Conservation (phyloP, 2,888 invertebrate species). For the Leucoptera coffeella region DNA sequence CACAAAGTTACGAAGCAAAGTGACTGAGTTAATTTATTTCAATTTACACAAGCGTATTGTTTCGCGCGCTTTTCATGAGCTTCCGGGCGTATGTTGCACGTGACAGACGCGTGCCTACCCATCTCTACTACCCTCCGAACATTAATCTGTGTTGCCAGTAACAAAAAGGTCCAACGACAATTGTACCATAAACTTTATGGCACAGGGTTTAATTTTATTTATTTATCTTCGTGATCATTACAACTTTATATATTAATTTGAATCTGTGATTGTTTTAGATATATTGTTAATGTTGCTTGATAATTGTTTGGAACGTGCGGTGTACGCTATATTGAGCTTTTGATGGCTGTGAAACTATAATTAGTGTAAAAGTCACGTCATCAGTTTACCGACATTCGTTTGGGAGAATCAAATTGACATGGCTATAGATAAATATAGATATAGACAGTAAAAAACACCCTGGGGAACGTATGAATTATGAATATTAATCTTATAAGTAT, state of each 20-base stretch:
- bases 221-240: too few relatives aligned
- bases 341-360: slow-evolving; percentile 20
- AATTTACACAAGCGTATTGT: slow-evolving; percentile 46
- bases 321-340: slow-evolving; percentile 20
- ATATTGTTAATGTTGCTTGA: slow-evolving; percentile 36
- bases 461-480: too few relatives aligned
- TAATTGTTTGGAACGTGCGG: slow-evolving; percentile 34
- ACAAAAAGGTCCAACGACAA: too few relatives aligned
- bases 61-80: slow-evolving; percentile 23
- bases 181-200: too few relatives aligned
- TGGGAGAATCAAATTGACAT: too few relatives aligned
- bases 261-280: slow-evolving; percentile 35
- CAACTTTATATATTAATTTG: too few relatives aligned
- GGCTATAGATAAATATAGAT: too few relatives aligned
- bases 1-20: slow-evolving; percentile 26
- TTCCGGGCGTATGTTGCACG: slow-evolving; percentile 45
- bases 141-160: slow-evolving; percentile 21
- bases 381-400: too few relatives aligned
- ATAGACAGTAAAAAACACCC: too few relatives aligned
- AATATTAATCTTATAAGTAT: too few relatives aligned
- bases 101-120: slow-evolving; percentile 40
- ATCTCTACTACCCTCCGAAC: too few relatives aligned
- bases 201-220: too few relatives aligned
- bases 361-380: slow-evolving; percentile 22
- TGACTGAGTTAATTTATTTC: slow-evolving; percentile 45